Base-by-base conservation (phyloP, 2,888 invertebrate genomes). In the Eupithecia dodoneata region DNA sequence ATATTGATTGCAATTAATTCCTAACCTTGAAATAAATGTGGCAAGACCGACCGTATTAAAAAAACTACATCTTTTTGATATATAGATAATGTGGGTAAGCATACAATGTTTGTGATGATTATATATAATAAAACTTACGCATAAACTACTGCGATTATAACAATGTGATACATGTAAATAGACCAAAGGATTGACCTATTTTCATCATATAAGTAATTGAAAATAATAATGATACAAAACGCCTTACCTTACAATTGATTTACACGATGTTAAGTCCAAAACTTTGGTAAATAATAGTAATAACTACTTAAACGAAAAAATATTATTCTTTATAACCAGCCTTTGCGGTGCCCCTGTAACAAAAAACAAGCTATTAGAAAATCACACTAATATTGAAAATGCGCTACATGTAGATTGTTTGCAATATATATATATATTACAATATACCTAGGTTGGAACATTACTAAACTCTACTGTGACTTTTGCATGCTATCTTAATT, bases 211-310 rank as follows among this genome's bases (percentile, higher is more conserved):
- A 66, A 5, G 2, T 41, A 41, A 10, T 52, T 15, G 49, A 47
- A 59, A 18, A 59, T 59, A n/a, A 18, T 9, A 59, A 63, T 13
- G 18, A 59, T 7, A 69, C 15, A 66, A 18, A 69, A 69, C 44
- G 13, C 45, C 42, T 75, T 73, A 59, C n/a, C 76, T 76, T 81
- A 83, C 78, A 83, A 76, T 81, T 81, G 78, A 77, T 78, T 80
- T 80, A 84, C 81, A 83, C 80, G 82, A 84, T 83, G 85, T 85
- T 76, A 82, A 86, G 83, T 88, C 88, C 90, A 88, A 84, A 86
- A 87, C 89, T 90, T 90, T 90, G 90, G 90, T 89, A 88, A 86
- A 87, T 85, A 81, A 80, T 79, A 82, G 79, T 77, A 81, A 70
- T 4, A 70, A 79, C 80, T 83, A 83, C 81, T 81, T 87, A 84